Evolutionary conservation across 2,888 invertebrate genomes (phyloP).

Genomic region (Rhagium mordax): DNA sequence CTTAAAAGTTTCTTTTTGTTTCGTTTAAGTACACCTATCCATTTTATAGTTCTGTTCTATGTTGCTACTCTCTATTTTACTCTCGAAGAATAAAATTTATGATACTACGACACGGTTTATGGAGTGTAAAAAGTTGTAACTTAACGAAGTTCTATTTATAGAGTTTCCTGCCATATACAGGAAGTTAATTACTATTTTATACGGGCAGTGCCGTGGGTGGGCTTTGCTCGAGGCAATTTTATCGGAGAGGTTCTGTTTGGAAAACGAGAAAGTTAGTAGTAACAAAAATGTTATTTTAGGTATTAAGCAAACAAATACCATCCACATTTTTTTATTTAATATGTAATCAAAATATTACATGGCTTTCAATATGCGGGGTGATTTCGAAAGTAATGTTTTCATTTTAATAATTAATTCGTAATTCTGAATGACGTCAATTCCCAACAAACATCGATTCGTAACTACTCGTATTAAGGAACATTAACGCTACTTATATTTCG

Average conservation of each 20-base stretch:
- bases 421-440: too few species aligned
- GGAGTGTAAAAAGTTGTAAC: conserved; percentile 19
- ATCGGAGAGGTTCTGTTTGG: not conserved
- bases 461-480: too few species aligned
- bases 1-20: not conserved
- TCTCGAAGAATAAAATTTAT: conserved; percentile 4
- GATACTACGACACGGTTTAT: conserved; percentile 15
- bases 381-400: too few species aligned
- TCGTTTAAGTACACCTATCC: conserved; percentile 8
- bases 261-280: too few species aligned
- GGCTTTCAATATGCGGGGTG: too few species aligned
- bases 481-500: too few species aligned
- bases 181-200: conserved; percentile 14
- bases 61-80: not conserved
- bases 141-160: conserved; percentile 23
- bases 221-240: not conserved
- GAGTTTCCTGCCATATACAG: not conserved
- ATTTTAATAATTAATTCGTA: too few species aligned
- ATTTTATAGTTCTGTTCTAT: conserved; percentile 3
- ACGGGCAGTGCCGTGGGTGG: not conserved
- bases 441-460: too few species aligned
- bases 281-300: too few species aligned
- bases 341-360: too few species aligned
- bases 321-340: too few species aligned
- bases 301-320: too few species aligned